A percentile compares a stretch with the other conserved stretches of the same genome.
phyloP scores from a whole-genome alignment of 2,888 invertebrate species.

The Acleris emargana region DNA sequence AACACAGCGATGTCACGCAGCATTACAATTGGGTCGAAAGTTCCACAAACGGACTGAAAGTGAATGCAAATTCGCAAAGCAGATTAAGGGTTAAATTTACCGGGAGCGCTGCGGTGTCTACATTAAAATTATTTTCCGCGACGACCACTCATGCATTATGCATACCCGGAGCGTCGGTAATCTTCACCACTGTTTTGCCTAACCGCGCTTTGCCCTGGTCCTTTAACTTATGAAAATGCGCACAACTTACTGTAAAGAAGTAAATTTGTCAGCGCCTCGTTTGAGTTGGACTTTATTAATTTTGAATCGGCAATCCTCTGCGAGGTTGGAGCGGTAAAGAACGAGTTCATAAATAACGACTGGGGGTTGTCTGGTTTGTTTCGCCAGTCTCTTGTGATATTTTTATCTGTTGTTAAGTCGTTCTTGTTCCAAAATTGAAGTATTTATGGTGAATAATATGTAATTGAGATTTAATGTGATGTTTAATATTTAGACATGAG shows the following conservation, averaged over 20 bases:
- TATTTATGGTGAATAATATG: no score
- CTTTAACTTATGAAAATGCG: background rate
- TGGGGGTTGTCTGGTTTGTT: slow-evolving; percentile 11
- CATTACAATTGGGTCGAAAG: slow-evolving; percentile 7
- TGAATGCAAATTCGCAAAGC: slow-evolving; percentile 39
- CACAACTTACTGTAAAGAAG: background rate
- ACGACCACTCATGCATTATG: slow-evolving; percentile 56
- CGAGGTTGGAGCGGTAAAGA: slow-evolving; percentile 20
- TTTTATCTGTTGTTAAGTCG: background rate
- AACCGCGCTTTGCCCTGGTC: background rate
- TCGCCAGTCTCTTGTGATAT: background rate
- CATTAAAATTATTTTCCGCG: slow-evolving; percentile 54
- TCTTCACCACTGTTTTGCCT: slow-evolving; percentile 39
- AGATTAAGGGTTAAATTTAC: slow-evolving; percentile 42
- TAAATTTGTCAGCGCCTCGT: slow-evolving; percentile 15
- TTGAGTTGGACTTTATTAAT: slow-evolving; percentile 23
- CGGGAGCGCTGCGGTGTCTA: slow-evolving; percentile 35
- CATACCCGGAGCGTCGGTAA: slow-evolving; percentile 46
- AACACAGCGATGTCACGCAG: slow-evolving; percentile 11
- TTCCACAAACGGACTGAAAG: slow-evolving; percentile 31
- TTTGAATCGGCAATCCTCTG: slow-evolving; percentile 24
- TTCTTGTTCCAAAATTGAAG: background rate
- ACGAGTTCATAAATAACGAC: slow-evolving; percentile 25
- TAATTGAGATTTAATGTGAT: no score
- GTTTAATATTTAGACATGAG: no score